Evolutionary conservation across 2,113 vertebrate species (phyloP), one percentile per base, ranked within the genome.

Genomic region (Psephotus haematonotus): DNA sequence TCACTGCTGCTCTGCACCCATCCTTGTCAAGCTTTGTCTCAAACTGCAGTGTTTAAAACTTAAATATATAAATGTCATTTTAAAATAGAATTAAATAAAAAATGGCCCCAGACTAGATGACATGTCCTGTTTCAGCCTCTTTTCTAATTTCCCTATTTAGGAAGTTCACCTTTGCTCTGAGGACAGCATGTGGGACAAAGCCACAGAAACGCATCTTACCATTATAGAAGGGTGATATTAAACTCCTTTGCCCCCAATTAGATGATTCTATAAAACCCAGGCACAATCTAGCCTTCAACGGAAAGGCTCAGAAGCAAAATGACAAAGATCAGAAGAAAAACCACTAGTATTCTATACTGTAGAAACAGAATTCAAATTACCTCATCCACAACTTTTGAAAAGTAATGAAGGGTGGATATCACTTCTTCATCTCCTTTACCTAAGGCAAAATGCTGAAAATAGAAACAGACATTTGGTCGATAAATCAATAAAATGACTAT

Each of bases 371-470:
- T 41, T 57, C 49, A 75, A 87, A 92, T 99, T 97, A 99, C 99
- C 99, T 99, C 99, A 95, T 98, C 98, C 44, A 99, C 98, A 81
- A 99, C 98, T 98, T 98, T 99, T 84, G 99, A 98, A 50, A 99
- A 99, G 93, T 98, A 98, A 88, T 99, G 99, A 88, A 99, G 98
- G 2, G 98, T 99, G 55, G 96, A 97, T 97, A 99, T 99, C 47
- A 99, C 99, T 98, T 99, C 99, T 98, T 99, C 99, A 87, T 99
- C 99, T 44, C 99, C 99, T 98, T 99, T 99, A 68, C 99, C 99
- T 59, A 99, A 98, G 69, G 99, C 99, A 98, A 99, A 99, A 97
- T 99, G 99, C 99, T 99, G 97, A 82, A 97, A 82, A 96, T 23
- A 88, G 80, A 93, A 97, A 93, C 49, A 96, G 11, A 39, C 8